These are phyloP conservation scores for Sus cebifrons DNA, from an alignment of 2,797 vertebrate species.

Conservation along the genomic window DNA sequence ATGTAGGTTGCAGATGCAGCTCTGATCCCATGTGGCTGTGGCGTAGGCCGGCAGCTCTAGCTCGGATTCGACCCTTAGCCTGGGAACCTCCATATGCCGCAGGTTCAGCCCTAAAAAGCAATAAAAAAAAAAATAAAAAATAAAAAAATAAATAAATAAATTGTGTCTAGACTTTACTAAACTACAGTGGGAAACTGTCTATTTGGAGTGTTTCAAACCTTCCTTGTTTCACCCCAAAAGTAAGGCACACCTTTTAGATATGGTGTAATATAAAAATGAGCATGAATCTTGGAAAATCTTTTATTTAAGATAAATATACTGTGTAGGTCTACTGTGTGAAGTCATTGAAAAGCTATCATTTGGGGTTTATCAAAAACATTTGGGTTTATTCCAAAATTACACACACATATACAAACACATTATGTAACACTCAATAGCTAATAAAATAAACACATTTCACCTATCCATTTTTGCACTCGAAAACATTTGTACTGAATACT, in stretches of 20 bases:
- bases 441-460: slow-evolving; percentile 44
- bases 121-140: too few relatives aligned
- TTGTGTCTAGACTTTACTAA: background rate
- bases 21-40: too few relatives aligned
- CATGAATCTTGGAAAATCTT: slow-evolving; percentile 1
- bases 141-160: too few relatives aligned
- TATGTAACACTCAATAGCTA: background rate
- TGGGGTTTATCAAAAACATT: slow-evolving; percentile 9
- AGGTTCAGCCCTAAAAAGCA: too few relatives aligned
- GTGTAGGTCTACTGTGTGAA: background rate
- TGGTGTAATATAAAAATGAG: background rate
- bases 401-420: background rate
- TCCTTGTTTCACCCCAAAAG: background rate
- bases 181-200: background rate
- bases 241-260: background rate
- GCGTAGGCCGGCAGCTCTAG: too few relatives aligned
- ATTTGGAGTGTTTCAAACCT: slow-evolving; percentile 12
- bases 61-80: too few relatives aligned
- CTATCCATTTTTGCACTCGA: background rate
- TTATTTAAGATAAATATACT: slow-evolving; percentile 10
- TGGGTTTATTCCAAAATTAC: slow-evolving; percentile 15
- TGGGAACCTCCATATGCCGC: too few relatives aligned
- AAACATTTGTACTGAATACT: background rate
- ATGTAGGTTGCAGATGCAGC: too few relatives aligned
- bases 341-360: background rate